Base-by-base conservation (phyloP, 2,113 vertebrate genomes). In the Himantopus leucocephalus region DNA sequence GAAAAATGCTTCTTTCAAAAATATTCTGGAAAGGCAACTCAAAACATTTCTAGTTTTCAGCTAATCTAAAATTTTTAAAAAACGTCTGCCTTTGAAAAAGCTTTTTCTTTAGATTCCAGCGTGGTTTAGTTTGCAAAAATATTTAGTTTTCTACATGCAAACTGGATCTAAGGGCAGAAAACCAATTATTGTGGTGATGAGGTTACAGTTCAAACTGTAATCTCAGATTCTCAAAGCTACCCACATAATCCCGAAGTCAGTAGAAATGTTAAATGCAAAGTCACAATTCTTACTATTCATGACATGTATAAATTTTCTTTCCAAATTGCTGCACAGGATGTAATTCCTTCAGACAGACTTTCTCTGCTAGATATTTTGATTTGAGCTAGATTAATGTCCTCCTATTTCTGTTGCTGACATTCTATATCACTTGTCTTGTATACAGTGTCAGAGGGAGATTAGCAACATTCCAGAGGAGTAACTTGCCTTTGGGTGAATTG, bases 361-460 rank as follows among this genome's bases (percentile, higher is more conserved):
- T 13, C 5, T 16, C 12, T 68, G 68, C 39, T 41, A 63, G 52
- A 17, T 72, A 59, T 67, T 67, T 82, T 85, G 32, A 39, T 75
- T 67, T 72, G n/a, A 79, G 47, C 21, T 85, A 94, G 81, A 96
- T 91, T 96, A 95, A 97, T 94, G 43, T 27, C 43, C 29, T 94
- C 75, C 83, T 94, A 72, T 71, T 97, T 97, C 53, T 90, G 26
- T 70, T 80, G 14, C 81, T 97, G 89, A 76, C 87, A 94, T 76
- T 93, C 84, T 82, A 6, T 56, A 45, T 87, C 79, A 86, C 68
- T 91, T 95, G 89, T 77, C 73, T 93, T 81, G 34, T 82, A 73
- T 71, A 76, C 72, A 85, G 74, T 94, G 91, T 97, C 39, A 78
- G 21, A 39, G 14, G 41, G 66, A 85, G 37, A 88, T 73, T 72